These are phyloP conservation scores for Eupelmus urozonus DNA, from an alignment of 2,888 invertebrate genomes.

Conservation along the genomic window DNA sequence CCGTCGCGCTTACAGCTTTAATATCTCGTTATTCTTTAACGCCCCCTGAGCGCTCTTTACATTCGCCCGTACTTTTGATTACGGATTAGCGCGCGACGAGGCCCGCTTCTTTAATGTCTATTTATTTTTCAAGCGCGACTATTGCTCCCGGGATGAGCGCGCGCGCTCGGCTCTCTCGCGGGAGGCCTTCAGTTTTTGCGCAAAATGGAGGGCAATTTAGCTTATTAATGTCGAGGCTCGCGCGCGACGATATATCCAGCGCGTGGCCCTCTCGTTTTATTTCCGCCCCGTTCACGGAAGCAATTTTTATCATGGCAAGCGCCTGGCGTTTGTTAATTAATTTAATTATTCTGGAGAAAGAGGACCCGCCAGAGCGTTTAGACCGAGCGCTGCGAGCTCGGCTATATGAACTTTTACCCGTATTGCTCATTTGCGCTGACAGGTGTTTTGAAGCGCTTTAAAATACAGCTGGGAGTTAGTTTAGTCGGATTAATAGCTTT, in stretches of 20 bases:
- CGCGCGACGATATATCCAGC: conserved; percentile 1
- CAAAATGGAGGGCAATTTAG: conserved; percentile 48
- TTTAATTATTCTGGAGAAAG: conserved; percentile 40
- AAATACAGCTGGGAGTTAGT: conserved; percentile 7
- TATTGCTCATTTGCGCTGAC: conserved; percentile 32
- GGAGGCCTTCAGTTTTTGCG: conserved; percentile 46
- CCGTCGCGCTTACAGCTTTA: no score
- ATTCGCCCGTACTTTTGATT: conserved; percentile 32
- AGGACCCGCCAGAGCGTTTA: conserved; percentile 20
- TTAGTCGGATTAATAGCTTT: neutral
- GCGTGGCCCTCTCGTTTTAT: neutral
- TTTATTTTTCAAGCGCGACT: conserved; percentile 53
- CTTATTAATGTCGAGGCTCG: conserved; percentile 48
- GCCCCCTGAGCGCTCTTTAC: neutral
- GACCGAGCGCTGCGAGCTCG: neutral
- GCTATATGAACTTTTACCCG: conserved; percentile 24
- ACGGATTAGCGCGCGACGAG: conserved; percentile 3
- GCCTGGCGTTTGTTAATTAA: conserved; percentile 45
- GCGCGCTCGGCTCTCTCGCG: conserved; percentile 25
- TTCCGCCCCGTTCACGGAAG: neutral
- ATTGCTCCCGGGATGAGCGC: conserved; percentile 49
- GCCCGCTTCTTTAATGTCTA: conserved; percentile 1
- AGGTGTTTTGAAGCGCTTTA: conserved; percentile 35
- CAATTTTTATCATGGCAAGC: conserved; percentile 42
- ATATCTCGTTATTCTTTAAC: neutral